Base-by-base conservation (phyloP, 1,140 invertebrate species). In the Tetragnatha versicolor region DNA sequence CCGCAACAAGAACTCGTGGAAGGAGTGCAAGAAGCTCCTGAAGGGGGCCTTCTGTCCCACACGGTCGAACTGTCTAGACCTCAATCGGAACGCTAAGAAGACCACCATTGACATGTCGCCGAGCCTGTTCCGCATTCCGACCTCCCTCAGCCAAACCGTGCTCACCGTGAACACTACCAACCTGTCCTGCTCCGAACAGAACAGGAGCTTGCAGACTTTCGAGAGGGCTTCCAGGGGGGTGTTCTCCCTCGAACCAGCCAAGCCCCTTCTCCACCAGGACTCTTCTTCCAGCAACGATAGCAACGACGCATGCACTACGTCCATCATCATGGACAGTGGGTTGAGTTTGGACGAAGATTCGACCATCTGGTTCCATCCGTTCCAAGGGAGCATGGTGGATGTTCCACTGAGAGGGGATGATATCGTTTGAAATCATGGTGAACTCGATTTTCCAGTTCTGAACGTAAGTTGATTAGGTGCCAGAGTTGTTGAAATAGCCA, bases 201-300 rank as follows among this genome's bases (percentile, higher is more conserved):
- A 25, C 31, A 37, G 22, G 31, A 22, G 22, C 27, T 10, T 42
- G 4, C 39, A 37, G 25, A 29, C 37, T 12, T 9, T 9, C 3
- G 17, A 4, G 6, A 37, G 3, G 20, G 20, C 42, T 22, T 10
- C 4, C 2, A 20, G 20, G 2, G 27, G 27, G 1, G 33, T 45
- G 12, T 76, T 49, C n/a, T 65, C 58, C 7, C 39, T 47, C 6
- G 60, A 53, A 53, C 49, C 73, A 0, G 25, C n/a, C 10, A 77
- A 77, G 14, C 35, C 61, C 27, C 47, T 77, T 2, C 12, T 66
- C 3, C 73, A 77, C 42, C 73, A 77, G 33, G 73, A 77, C 25
- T 77, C 73, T n/a, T 77, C 60, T 0, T 53, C 73, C 22, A 77
- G 73, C 35, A 77, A 77, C 22, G 73, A 77, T 25, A 77, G 73